Evolutionary conservation across 2,888 invertebrate species (phyloP).

Genomic region (Rhaphigaster nebulosa): DNA sequence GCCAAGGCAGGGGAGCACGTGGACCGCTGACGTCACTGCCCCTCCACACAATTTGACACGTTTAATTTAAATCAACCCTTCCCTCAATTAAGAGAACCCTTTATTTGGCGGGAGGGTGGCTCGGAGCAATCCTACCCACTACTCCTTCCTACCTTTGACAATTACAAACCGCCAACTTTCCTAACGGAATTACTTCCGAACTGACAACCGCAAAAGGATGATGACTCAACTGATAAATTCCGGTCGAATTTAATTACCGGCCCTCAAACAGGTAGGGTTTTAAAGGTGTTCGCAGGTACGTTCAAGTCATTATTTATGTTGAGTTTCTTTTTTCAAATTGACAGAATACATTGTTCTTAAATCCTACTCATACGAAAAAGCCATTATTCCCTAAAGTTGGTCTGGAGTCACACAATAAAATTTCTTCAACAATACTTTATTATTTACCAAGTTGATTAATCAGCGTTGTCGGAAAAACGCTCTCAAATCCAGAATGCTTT

Average conservation of each 20-base stretch:
- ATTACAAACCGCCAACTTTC: constrained; percentile 43
- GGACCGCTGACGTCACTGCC: constrained; percentile 36
- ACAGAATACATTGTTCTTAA: not conserved
- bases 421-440: not conserved
- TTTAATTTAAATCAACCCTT: constrained; percentile 54
- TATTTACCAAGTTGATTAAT: no score
- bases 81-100: constrained; percentile 54
- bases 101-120: constrained; percentile 35
- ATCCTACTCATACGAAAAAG: no score
- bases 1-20: constrained; percentile 4
- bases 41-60: constrained; percentile 55
- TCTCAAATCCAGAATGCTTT: no score
- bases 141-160: constrained; percentile 50
- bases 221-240: constrained; percentile 46
- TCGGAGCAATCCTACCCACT: constrained; percentile 18
- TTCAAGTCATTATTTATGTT: not conserved
- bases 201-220: constrained; percentile 44
- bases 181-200: constrained; percentile 43
- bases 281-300: not conserved
- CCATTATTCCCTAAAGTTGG: not conserved
- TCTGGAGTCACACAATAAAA: not conserved
- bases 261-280: not conserved
- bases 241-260: not conserved
- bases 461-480: no score
- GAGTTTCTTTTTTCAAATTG: not conserved